These are phyloP conservation scores for Semicossyphus pulcher DNA, from an alignment of 2,113 vertebrate species.

Conservation along the genomic window DNA sequence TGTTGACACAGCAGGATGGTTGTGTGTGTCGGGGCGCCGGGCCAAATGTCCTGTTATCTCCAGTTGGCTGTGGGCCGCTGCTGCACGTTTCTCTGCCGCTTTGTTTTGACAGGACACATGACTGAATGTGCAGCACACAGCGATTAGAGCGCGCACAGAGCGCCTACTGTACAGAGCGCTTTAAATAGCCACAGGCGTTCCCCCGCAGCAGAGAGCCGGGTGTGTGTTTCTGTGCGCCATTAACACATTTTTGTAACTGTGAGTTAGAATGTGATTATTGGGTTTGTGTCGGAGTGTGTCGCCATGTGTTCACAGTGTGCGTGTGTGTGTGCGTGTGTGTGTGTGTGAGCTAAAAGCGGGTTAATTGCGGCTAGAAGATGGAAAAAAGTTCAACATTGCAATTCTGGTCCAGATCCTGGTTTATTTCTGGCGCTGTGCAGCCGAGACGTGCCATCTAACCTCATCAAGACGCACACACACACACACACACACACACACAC, in stretches of 20 bases:
- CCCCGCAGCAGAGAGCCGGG: slow-evolving; percentile 13
- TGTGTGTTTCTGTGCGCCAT: slow-evolving; percentile 23
- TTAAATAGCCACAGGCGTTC: slow-evolving; percentile 64
- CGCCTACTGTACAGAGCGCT: slow-evolving; percentile 2
- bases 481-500: slow-evolving; percentile 13
- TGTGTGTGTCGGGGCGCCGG: slow-evolving; percentile 26
- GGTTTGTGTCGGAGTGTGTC: slow-evolving; percentile 3
- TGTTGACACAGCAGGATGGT: slow-evolving; percentile 40
- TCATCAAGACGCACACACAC: slow-evolving; percentile 31
- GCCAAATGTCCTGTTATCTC: slow-evolving; percentile 15
- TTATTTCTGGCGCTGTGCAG: slow-evolving; percentile 64
- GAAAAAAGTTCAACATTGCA: slow-evolving; percentile 52
- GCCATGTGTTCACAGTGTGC: neutral
- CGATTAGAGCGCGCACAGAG: neutral
- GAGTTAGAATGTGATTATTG: slow-evolving; percentile 25
- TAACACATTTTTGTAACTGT: slow-evolving; percentile 34
- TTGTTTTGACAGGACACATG: slow-evolving; percentile 57
- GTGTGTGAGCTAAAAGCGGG: slow-evolving; percentile 9
- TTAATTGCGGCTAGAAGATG: slow-evolving; percentile 45
- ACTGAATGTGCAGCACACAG: slow-evolving; percentile 34
- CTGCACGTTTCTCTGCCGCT: slow-evolving; percentile 33
- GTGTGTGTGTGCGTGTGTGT: neutral
- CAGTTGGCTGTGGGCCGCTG: slow-evolving; percentile 6
- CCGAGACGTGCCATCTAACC: slow-evolving; percentile 36
- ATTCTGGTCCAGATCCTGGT: slow-evolving; percentile 56